Evolutionary conservation across 2,888 invertebrate species (phyloP).

Genomic region (Xylocampa areola): DNA sequence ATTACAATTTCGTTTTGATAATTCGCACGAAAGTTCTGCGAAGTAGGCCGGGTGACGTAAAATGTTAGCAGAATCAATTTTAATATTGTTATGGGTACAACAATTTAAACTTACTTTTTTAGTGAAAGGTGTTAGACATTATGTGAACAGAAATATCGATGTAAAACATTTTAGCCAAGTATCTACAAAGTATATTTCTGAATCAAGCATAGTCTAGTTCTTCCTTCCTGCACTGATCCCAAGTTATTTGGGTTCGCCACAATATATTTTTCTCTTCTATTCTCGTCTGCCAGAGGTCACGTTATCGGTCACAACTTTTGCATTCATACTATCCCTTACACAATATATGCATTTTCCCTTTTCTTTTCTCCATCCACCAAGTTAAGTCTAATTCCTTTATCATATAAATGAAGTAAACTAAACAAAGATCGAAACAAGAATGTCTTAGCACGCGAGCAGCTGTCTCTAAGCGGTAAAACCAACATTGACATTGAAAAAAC

Average conservation of each 20-base stretch:
- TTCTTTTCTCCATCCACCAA: too few species aligned
- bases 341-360: too few species aligned
- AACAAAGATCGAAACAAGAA: slow-evolving; percentile 43
- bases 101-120: slow-evolving; percentile 19
- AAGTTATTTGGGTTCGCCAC: too few species aligned
- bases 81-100: slow-evolving; percentile 28
- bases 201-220: slow-evolving; percentile 18
- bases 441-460: slow-evolving; percentile 44
- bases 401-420: slow-evolving; percentile 25
- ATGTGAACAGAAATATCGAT: slow-evolving; percentile 18
- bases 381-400: slow-evolving; percentile 14
- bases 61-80: slow-evolving; percentile 43
- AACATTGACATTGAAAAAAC: slow-evolving; percentile 76
- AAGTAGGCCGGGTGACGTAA: slow-evolving; percentile 38
- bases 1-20: slow-evolving; percentile 50
- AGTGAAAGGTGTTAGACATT: slow-evolving; percentile 48
- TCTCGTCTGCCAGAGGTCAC: too few species aligned
- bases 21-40: slow-evolving; percentile 38
- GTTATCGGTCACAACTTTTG: too few species aligned
- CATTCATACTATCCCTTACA: too few species aligned
- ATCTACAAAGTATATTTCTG: slow-evolving; percentile 21
- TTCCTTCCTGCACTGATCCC: too few species aligned
- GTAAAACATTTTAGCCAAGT: slow-evolving; percentile 14
- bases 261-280: too few species aligned
- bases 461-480: slow-evolving; percentile 53